Conservation (phyloP, 2,797 vertebrate species). For the Moxostoma hubbsi region DNA sequence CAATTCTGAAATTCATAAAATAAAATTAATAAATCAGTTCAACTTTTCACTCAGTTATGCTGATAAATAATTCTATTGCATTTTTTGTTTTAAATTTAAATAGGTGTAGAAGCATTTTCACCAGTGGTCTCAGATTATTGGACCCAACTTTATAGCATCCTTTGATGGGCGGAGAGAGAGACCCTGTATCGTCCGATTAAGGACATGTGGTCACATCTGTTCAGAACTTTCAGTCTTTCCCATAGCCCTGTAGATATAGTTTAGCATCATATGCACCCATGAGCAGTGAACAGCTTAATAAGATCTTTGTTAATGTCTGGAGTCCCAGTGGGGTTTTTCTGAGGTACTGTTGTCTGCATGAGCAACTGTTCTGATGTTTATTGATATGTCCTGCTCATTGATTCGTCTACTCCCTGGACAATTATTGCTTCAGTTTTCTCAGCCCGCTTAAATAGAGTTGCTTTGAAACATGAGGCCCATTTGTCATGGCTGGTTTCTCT, state of each 20-base stretch:
- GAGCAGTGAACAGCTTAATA: slow-evolving; percentile 51
- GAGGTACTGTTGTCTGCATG: slow-evolving; percentile 43
- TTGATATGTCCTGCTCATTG: slow-evolving; percentile 63
- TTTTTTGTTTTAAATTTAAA: no score
- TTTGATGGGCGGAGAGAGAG: no score
- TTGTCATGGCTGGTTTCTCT: slow-evolving; percentile 14
- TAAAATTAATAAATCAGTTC: no score
- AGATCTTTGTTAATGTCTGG: slow-evolving; percentile 43
- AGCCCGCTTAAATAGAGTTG: slow-evolving; percentile 39
- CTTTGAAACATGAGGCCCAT: slow-evolving; percentile 68
- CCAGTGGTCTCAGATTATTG: no score
- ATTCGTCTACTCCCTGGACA: slow-evolving; percentile 41
- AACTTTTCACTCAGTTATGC: no score
- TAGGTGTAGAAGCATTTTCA: no score
- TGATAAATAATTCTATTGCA: no score
- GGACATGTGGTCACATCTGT: not conserved
- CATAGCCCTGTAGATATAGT: not conserved
- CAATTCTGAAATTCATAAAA: no score
- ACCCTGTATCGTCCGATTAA: no score
- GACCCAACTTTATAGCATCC: no score
- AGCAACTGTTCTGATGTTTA: slow-evolving; percentile 52
- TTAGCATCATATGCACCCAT: slow-evolving; percentile 20
- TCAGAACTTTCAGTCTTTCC: no score
- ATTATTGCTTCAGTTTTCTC: slow-evolving; percentile 52
- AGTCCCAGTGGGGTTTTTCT: slow-evolving; percentile 57